Conservation (phyloP, 2,797 vertebrate species). For the Anomalospiza imberbis region DNA sequence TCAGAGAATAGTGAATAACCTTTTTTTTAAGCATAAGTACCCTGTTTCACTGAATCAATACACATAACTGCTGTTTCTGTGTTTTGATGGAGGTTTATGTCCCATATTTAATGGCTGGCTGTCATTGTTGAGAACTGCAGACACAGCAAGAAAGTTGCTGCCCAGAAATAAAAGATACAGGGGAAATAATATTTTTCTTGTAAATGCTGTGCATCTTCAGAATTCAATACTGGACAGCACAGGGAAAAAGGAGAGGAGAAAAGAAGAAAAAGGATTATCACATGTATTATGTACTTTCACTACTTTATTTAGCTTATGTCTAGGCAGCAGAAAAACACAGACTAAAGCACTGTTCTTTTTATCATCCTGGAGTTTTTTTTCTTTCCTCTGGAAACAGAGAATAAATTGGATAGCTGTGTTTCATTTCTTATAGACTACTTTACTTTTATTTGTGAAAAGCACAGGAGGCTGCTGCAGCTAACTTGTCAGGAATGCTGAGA, state of each 20-base stretch:
- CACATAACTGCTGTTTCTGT: background rate
- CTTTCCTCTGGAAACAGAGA: background rate
- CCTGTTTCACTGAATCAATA: background rate
- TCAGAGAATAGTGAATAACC: background rate
- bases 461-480: background rate
- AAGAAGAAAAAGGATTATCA: background rate
- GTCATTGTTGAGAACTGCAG: background rate
- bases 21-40: background rate
- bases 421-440: background rate
- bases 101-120: background rate
- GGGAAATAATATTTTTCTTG: background rate
- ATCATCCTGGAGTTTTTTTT: background rate
- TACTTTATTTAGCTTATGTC: background rate
- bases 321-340: background rate
- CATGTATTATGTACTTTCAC: background rate
- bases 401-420: background rate
- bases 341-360: background rate
- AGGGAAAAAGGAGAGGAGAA: too few species aligned
- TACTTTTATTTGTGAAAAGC: background rate
- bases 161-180: background rate
- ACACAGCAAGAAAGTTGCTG: background rate
- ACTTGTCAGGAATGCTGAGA: background rate
- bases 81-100: background rate
- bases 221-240: background rate
- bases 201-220: background rate